Evolutionary conservation across 1,140 invertebrate species (phyloP).

Genomic region (Schlechtendalia chinensis): DNA sequence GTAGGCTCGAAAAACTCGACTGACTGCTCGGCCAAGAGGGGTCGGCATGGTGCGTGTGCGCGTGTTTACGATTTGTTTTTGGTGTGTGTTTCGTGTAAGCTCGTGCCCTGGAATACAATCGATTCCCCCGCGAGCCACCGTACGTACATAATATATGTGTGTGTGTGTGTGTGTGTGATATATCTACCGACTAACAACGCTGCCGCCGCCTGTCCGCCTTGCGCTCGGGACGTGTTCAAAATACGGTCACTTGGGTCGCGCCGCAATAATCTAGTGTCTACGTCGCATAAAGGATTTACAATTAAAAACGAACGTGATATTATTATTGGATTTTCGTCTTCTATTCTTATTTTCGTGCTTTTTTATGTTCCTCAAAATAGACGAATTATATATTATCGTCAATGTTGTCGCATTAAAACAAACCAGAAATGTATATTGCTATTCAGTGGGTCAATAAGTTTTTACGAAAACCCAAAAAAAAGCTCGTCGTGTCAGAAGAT

Average conservation of each 20-base stretch:
- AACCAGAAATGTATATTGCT: too few species aligned
- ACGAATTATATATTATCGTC: too few species aligned
- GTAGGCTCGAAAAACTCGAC: not conserved
- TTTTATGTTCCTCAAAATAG: too few species aligned
- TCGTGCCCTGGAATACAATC: slow-evolving; percentile 29
- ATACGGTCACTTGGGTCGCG: not conserved
- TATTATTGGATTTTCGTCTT: too few species aligned
- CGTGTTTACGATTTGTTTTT: slow-evolving; percentile 35
- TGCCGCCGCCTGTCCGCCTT: not conserved
- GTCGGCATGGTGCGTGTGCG: not conserved
- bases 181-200: not conserved
- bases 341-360: too few species aligned
- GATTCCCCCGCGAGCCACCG: slow-evolving; percentile 2
- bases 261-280: not conserved
- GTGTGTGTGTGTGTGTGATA: not conserved
- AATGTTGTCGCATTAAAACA: too few species aligned
- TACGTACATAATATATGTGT: too few species aligned
- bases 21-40: not conserved
- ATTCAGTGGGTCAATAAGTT: too few species aligned
- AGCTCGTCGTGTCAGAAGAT: too few species aligned
- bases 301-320: too few species aligned
- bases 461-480: too few species aligned
- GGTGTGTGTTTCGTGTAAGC: not conserved
- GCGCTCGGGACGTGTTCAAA: not conserved
- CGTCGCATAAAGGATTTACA: too few species aligned